Conservation (phyloP, 2,888 invertebrate genomes). For the Polymixis lichenea region DNA sequence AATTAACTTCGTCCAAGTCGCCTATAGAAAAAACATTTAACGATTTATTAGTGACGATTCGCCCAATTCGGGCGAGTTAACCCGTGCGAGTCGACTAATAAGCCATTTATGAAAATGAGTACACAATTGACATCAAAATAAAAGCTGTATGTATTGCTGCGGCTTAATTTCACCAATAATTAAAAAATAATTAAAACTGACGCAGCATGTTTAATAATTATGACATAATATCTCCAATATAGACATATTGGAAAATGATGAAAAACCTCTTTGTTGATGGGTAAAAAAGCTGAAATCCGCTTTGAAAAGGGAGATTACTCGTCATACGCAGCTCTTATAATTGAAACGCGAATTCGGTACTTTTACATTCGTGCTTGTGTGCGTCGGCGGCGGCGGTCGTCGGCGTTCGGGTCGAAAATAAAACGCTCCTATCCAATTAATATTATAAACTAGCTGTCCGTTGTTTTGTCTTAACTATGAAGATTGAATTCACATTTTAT, state of each 20-base stretch:
- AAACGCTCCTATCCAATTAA: no score
- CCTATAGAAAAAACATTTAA: no score
- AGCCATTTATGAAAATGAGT: neutral
- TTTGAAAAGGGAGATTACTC: slow-evolving; percentile 73
- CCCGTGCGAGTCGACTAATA: no score
- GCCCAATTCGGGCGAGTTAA: no score
- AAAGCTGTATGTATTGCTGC: neutral
- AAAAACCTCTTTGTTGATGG: slow-evolving; percentile 53
- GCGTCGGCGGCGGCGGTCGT: no score
- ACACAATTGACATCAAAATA: neutral
- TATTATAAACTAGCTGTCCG: no score
- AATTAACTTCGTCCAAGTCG: no score
- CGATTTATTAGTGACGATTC: no score
- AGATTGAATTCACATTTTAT: no score
- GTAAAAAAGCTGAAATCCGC: slow-evolving; percentile 67
- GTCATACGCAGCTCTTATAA: slow-evolving; percentile 59
- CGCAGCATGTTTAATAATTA: slow-evolving; percentile 26
- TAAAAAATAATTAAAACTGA: slow-evolving; percentile 49
- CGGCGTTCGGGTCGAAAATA: no score
- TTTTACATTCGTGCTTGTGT: slow-evolving; percentile 21
- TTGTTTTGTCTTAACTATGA: no score
- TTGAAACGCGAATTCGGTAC: slow-evolving; percentile 60
- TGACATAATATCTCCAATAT: slow-evolving; percentile 34
- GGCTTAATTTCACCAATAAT: slow-evolving; percentile 1
- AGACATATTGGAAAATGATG: slow-evolving; percentile 52